These are phyloP conservation scores for Champsocephalus esox DNA, from an alignment of 2,797 vertebrate species.

Conservation along the genomic window DNA sequence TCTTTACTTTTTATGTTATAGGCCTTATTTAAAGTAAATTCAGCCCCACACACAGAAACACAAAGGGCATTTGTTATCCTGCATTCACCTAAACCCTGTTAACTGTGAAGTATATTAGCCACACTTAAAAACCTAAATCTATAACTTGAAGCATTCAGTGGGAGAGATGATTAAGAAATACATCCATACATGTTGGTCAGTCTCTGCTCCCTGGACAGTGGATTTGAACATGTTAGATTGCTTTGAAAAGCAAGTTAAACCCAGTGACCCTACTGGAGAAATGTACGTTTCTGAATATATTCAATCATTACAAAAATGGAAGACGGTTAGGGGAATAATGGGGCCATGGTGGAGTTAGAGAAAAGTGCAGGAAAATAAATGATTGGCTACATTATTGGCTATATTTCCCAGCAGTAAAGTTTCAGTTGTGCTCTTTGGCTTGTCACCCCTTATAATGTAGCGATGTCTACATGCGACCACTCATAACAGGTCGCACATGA, in stretches of 20 bases:
- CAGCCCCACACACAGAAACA: not conserved
- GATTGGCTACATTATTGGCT: not conserved
- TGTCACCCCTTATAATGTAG: not conserved
- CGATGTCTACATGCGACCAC: not conserved
- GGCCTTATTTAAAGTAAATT: not conserved
- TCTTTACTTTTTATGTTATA: constrained; percentile 10
- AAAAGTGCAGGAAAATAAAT: not conserved
- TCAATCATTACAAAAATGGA: not conserved
- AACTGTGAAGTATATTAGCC: not conserved
- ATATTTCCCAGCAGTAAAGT: not conserved
- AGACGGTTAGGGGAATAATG: not conserved
- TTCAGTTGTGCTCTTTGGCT: not conserved
- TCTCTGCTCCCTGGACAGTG: not conserved
- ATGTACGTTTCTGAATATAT: not conserved
- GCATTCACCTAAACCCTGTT: not conserved
- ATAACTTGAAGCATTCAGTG: not conserved
- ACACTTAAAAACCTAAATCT: not conserved
- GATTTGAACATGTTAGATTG: not conserved
- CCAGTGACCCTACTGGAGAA: not conserved
- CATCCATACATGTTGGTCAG: too few species aligned
- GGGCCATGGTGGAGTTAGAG: not conserved
- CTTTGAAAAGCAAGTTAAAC: too few species aligned
- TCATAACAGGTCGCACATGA: not conserved
- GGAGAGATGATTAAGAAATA: not conserved
- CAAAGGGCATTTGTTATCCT: not conserved